Evolutionary conservation across 2,113 vertebrate species (phyloP).

Genomic region (Condylura cristata): DNA sequence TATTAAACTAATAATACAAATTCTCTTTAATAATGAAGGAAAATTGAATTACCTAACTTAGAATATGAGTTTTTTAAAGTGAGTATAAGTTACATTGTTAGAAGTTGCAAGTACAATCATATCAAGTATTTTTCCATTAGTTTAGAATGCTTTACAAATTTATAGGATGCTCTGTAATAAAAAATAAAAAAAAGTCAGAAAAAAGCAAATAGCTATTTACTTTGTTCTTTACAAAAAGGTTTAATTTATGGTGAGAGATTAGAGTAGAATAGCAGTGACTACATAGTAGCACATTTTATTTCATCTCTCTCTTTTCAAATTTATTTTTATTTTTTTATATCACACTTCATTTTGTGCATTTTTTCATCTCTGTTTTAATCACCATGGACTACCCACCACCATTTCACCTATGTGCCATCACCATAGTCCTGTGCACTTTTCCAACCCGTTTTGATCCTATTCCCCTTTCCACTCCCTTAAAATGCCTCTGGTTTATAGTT

Average conservation of each 20-base stretch:
- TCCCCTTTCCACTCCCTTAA: too few relatives aligned
- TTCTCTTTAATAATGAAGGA: constrained; percentile 22
- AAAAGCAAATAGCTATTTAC: not conserved
- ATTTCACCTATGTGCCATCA: too few relatives aligned
- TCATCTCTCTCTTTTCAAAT: too few relatives aligned
- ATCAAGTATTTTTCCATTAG: constrained; percentile 11
- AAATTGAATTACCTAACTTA: constrained; percentile 2
- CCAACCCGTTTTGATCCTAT: too few relatives aligned
- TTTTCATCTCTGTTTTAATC: too few relatives aligned
- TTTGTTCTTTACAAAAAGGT: not conserved
- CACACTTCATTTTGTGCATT: too few relatives aligned
- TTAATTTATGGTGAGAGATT: not conserved
- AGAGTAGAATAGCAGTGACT: not conserved
- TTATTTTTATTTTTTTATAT: too few relatives aligned
- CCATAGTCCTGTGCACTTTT: too few relatives aligned
- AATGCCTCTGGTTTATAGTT: too few relatives aligned
- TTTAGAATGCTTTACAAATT: not conserved
- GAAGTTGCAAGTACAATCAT: not conserved
- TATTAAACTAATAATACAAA: constrained; percentile 44
- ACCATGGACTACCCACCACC: too few relatives aligned
- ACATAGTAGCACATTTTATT: too few relatives aligned
- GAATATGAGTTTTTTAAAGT: constrained; percentile 22
- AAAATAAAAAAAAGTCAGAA: not conserved
- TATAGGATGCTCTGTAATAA: not conserved
- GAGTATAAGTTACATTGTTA: not conserved